Conservation (phyloP, 2,113 vertebrate genomes). For the Grallaria varia region DNA sequence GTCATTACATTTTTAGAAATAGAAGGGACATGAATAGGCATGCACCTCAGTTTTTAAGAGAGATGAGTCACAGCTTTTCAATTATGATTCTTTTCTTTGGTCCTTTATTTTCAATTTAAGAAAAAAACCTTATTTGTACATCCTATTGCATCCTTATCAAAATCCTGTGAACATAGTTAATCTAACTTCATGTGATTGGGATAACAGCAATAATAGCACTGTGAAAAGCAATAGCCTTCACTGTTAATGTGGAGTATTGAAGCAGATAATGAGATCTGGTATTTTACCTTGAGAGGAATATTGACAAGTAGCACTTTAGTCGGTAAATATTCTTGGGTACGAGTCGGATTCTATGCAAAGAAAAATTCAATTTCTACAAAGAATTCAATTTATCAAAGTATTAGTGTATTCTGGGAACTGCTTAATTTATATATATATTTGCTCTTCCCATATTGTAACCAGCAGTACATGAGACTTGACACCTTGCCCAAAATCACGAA, state of each 20-base stretch:
- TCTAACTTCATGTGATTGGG: neutral
- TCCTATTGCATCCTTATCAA: neutral
- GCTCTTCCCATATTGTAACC: neutral
- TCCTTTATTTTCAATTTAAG: neutral
- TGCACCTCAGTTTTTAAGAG: conserved; percentile 11
- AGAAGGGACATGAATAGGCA: conserved; percentile 19
- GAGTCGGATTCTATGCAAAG: neutral
- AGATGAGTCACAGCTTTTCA: conserved; percentile 21
- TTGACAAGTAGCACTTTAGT: conserved; percentile 8
- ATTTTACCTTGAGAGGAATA: conserved; percentile 21
- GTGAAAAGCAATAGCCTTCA: conserved; percentile 2
- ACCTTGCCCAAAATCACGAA: neutral
- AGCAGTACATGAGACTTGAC: neutral
- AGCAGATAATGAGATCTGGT: conserved; percentile 3
- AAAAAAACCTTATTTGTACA: neutral
- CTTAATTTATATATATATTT: neutral
- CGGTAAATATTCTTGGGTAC: neutral
- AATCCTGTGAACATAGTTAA: neutral
- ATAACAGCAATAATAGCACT: neutral
- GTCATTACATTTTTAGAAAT: conserved; percentile 21
- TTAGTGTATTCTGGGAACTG: neutral
- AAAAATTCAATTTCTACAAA: neutral
- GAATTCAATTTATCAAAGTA: neutral
- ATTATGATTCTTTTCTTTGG: neutral
- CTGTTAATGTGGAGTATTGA: conserved; percentile 10